These are phyloP conservation scores for Drosophila suboccidentalis DNA, from an alignment of 2,888 invertebrate genomes.

Conservation along the genomic window DNA sequence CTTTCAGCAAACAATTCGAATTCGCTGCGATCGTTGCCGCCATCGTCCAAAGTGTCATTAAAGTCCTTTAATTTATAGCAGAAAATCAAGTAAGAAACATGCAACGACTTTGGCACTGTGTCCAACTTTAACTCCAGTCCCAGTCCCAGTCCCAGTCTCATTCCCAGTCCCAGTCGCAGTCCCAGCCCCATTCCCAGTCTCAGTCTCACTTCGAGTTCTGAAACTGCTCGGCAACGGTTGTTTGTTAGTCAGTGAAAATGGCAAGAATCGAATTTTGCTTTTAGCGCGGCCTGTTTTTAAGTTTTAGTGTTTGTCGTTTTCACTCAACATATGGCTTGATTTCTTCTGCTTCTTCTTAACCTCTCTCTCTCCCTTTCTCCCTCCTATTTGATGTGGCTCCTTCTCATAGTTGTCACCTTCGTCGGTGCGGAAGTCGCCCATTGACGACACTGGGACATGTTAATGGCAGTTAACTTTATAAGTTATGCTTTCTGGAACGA, in stretches of 20 bases:
- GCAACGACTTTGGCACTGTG: constrained; percentile 74
- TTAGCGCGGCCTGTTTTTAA: constrained; percentile 80
- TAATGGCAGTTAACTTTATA: constrained; percentile 76
- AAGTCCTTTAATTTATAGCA: constrained; percentile 81
- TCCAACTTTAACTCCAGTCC: constrained; percentile 37
- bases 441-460: constrained; percentile 69
- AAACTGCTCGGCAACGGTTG: constrained; percentile 66
- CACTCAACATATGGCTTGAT: constrained; percentile 75
- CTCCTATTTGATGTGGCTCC: background rate
- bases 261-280: constrained; percentile 80
- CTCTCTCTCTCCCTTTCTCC: background rate
- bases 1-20: constrained; percentile 68
- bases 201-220: constrained; percentile 29
- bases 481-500: constrained; percentile 59
- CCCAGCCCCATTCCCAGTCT: constrained; percentile 15
- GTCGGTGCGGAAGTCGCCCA: constrained; percentile 67
- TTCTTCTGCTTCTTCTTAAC: constrained; percentile 17
- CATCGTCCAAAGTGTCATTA: constrained; percentile 80
- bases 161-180: constrained; percentile 17
- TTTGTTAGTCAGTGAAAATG: constrained; percentile 78
- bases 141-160: constrained; percentile 3
- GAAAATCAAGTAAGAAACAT: constrained; percentile 81
- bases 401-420: constrained; percentile 68
- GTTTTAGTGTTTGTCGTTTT: constrained; percentile 76
- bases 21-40: constrained; percentile 71